Evolutionary conservation across 2,797 vertebrate species (phyloP), one percentile per base, ranked within the genome.

Genomic region (Mormyrops boulengeri): DNA sequence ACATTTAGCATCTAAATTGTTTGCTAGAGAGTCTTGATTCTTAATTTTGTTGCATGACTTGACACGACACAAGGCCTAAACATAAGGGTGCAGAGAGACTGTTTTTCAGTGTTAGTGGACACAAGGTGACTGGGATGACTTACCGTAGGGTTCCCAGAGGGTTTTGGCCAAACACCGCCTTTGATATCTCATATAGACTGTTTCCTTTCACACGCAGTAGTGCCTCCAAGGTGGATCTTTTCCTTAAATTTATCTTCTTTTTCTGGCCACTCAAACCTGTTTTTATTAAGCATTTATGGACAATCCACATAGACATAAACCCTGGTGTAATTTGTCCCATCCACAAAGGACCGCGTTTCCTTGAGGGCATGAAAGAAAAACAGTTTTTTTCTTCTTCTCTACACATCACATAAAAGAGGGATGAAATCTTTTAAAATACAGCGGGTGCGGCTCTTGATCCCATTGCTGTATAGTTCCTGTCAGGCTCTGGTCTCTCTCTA

Each of bases 301-400:
- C 50, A 89, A 89, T 89, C 50, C 69, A 57, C 69, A 89, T 47
- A 89, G 49, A 77, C 69, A 80, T 52, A 88, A 53, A 62, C 44
- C 69, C 69, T 12, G 22, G 53, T 4, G 44, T 22, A 80, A 82
- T 80, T 80, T 88, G 66, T 69, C 88, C 52, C n/a, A 26, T 88
- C 87, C 5, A 41, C 8, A 57, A 26, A 69, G 4, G 6, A 1
- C 8, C 44, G 2, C 2, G 3, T 52, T 44, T 92, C 94, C 34
- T 88, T 94, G 94, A 86, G 91, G 93, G 93, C 93, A 94, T 94
- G 90, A 94, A 85, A 89, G 53, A 77, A 85, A 85, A 62, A 19
- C 53, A 66, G 47, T 85, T 89, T 47, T 85, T 85, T 89, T 49
- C 44, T 49, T 86, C 26, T 89, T 62, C 62, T 34, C 57, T 49